Evolutionary conservation across 1,140 invertebrate species (phyloP).

Genomic region (Sarcophaga peregrina): DNA sequence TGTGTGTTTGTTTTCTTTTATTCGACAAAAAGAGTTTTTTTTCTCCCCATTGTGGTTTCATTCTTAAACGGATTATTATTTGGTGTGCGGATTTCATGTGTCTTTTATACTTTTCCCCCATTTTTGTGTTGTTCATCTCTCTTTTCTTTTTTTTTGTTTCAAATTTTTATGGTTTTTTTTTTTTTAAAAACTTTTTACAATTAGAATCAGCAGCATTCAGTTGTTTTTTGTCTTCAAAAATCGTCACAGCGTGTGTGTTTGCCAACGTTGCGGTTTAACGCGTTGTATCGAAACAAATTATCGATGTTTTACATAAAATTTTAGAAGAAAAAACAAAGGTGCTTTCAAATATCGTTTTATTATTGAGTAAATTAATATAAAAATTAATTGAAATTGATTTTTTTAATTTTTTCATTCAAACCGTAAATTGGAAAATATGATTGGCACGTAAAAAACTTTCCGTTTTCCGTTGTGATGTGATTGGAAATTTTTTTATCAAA

Average conservation of each 20-base stretch:
- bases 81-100: not conserved
- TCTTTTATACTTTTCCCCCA: not conserved
- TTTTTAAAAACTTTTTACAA: not conserved
- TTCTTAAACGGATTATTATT: constrained; percentile 4
- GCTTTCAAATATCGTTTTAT: not conserved
- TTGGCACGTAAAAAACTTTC: not conserved
- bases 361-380: not conserved
- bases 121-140: not conserved
- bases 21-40: not conserved
- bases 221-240: constrained; percentile 29
- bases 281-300: not conserved
- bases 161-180: not conserved
- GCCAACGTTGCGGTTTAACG: not conserved
- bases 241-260: constrained; percentile 30
- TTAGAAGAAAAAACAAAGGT: not conserved
- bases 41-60: not conserved
- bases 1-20: not conserved
- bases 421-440: not conserved
- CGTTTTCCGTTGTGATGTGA: not conserved
- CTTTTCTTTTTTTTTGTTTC: not conserved
- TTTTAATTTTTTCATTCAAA: no score
- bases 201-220: constrained; percentile 20
- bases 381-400: not conserved
- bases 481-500: not conserved
- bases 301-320: not conserved